Conservation (phyloP, 2,888 invertebrate genomes). For the Rhodophaea formosa region DNA sequence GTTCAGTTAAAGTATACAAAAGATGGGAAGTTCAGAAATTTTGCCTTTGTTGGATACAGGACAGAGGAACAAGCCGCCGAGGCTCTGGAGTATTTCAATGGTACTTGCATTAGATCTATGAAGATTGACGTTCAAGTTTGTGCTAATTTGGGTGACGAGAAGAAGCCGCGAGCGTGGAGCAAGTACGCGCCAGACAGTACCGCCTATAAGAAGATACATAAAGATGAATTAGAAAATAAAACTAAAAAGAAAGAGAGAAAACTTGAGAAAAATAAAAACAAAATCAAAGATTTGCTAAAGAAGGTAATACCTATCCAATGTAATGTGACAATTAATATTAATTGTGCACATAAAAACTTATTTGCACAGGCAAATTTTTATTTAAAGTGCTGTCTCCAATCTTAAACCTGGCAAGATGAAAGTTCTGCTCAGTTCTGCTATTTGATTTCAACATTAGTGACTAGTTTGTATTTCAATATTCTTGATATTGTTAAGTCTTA, state of each 20-base stretch:
- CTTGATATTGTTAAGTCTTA: not conserved
- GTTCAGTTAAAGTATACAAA: conserved; percentile 95
- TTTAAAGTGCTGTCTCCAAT: too few species aligned
- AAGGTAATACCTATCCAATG: conserved; percentile 67
- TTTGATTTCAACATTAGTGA: too few species aligned
- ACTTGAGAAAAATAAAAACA: conserved; percentile 68
- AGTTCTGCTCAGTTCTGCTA: too few species aligned
- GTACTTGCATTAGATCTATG: conserved; percentile 91
- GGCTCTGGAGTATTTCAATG: conserved; percentile 90
- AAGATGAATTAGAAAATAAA: conserved; percentile 58
- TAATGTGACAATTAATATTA: too few species aligned
- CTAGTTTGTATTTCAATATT: conserved; percentile 3
- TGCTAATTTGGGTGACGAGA: conserved; percentile 83
- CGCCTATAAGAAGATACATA: conserved; percentile 80
- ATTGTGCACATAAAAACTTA: too few species aligned
- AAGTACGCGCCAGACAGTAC: conserved; percentile 92
- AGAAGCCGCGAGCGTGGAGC: conserved; percentile 95
- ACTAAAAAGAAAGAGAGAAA: conserved; percentile 57
- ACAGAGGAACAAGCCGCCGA: conserved; percentile 88
- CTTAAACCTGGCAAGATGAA: too few species aligned
- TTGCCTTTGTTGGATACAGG: conserved; percentile 96
- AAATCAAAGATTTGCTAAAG: conserved; percentile 84
- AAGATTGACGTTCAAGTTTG: conserved; percentile 90
- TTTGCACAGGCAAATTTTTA: too few species aligned
- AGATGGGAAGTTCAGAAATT: conserved; percentile 95